These are phyloP conservation scores for Notodonta dromedarius DNA, from an alignment of 2,888 invertebrate species.

Conservation along the genomic window DNA sequence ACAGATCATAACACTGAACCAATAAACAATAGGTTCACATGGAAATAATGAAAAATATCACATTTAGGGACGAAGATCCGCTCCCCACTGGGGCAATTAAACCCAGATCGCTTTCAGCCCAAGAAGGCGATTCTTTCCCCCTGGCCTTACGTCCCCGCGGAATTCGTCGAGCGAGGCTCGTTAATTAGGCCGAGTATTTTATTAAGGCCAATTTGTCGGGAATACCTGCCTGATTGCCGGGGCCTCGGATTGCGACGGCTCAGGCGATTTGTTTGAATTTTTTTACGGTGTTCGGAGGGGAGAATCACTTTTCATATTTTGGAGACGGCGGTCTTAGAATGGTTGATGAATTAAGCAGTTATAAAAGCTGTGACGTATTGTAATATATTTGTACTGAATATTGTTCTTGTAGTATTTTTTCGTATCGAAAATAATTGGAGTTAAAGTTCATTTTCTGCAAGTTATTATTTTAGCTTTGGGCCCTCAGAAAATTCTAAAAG, in stretches of 20 bases:
- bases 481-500: no score
- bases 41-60: conserved; percentile 5
- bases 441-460: no score
- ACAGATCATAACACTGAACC: no score
- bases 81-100: conserved; percentile 54
- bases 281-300: conserved; percentile 42
- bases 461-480: no score
- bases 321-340: conserved; percentile 27
- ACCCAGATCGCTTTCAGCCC: conserved; percentile 72
- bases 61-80: neutral
- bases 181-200: conserved; percentile 80
- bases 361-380: no score
- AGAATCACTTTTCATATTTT: conserved; percentile 32
- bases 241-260: conserved; percentile 44
- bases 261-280: conserved; percentile 59
- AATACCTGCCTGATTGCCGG: conserved; percentile 74
- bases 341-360: neutral
- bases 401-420: no score
- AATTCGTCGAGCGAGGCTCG: conserved; percentile 45
- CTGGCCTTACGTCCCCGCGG: conserved; percentile 35
- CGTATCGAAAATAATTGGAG: no score
- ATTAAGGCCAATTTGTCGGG: conserved; percentile 78
- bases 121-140: conserved; percentile 73
- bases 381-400: no score
- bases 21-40: neutral